phyloP scores from a whole-genome alignment of 2,888 invertebrate species.

The Pandemis heparana region DNA sequence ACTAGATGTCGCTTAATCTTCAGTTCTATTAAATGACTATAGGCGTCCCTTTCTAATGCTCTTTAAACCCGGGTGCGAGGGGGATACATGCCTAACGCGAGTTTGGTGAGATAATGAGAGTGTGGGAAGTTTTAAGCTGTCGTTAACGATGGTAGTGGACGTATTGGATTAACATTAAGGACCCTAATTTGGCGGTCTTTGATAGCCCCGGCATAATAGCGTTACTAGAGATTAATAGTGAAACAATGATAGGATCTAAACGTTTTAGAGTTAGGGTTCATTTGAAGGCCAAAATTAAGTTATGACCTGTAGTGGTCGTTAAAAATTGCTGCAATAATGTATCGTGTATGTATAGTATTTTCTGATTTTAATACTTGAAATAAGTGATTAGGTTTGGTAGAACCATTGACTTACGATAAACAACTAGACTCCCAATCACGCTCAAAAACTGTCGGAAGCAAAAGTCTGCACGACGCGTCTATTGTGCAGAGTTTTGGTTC shows the following conservation, averaged over 20 bases:
- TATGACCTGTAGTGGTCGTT: neutral
- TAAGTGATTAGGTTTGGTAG: no score
- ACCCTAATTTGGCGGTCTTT: conserved; percentile 18
- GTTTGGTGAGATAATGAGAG: conserved; percentile 37
- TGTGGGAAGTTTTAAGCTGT: conserved; percentile 32
- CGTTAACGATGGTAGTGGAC: conserved; percentile 24
- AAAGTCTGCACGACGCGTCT: no score
- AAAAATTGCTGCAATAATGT: neutral
- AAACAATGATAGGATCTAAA: neutral
- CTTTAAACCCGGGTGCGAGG: neutral
- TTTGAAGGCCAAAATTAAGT: neutral
- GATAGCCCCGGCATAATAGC: neutral
- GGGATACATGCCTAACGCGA: conserved; percentile 34
- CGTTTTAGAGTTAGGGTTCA: neutral
- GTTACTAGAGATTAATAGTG: neutral
- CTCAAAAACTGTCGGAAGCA: no score
- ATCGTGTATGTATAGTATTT: neutral
- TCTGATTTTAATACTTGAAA: neutral
- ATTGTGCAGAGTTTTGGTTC: no score
- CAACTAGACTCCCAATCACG: no score
- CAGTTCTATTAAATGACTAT: conserved; percentile 9
- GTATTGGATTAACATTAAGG: conserved; percentile 35
- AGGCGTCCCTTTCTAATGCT: neutral
- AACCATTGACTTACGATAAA: no score
- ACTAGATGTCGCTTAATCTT: conserved; percentile 14